Evolutionary conservation across 2,888 invertebrate genomes (phyloP).

Genomic region (Acrobasis suavella): DNA sequence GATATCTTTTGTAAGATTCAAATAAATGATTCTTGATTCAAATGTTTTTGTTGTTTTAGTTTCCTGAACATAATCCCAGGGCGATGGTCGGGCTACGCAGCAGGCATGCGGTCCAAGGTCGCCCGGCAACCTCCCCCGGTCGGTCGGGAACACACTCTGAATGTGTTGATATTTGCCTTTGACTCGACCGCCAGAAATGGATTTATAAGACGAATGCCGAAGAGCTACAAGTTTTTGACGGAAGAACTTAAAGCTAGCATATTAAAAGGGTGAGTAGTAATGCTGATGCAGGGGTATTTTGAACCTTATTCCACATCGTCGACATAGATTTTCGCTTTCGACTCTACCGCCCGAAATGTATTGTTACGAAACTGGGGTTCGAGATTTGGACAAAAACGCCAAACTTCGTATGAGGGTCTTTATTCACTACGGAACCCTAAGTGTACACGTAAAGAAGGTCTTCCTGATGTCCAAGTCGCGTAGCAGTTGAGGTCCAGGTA

Average conservation of each 20-base stretch:
- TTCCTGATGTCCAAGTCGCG: no score
- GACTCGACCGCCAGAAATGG: slow-evolving; percentile 94
- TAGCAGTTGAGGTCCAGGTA: no score
- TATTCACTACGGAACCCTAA: no score
- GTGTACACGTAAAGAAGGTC: no score
- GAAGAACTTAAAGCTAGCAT: slow-evolving; percentile 84
- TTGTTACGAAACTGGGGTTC: no score
- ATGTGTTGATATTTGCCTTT: slow-evolving; percentile 92
- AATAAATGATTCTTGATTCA: not conserved
- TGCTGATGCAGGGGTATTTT: not conserved
- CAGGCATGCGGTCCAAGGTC: slow-evolving; percentile 50
- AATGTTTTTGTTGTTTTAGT: not conserved
- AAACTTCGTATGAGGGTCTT: no score
- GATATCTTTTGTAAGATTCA: no score
- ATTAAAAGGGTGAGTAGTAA: slow-evolving; percentile 84
- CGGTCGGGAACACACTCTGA: slow-evolving; percentile 55
- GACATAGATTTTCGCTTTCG: no score
- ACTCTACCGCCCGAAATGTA: no score
- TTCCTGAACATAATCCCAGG: slow-evolving; percentile 43
- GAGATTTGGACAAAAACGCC: no score
- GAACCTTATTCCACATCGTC: no score
- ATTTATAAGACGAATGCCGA: slow-evolving; percentile 89
- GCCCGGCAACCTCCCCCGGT: slow-evolving; percentile 31
- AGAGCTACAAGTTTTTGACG: slow-evolving; percentile 86
- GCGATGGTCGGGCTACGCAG: slow-evolving; percentile 57